Base-by-base conservation (phyloP, 37 sponge, comb jelly and placozoan genomes). In the Ephydatia muelleri region DNA sequence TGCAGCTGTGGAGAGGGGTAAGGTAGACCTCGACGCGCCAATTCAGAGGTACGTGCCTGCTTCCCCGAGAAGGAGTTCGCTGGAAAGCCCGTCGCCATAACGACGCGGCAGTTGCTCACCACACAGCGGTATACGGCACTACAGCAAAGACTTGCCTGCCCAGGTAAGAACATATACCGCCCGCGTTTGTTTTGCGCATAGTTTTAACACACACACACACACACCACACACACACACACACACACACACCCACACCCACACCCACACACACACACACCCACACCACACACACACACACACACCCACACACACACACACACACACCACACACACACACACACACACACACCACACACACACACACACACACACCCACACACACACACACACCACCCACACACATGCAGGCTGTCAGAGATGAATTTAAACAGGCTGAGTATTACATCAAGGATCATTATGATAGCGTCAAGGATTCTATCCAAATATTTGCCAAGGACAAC, bases 111-210 rank as follows among this genome's bases (percentile, higher is more conserved):
- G 70, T 76, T 97, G 16, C 72, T 97, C 70, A 81, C 82, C 95
- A 97, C 86, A 82, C 89, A 65, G 90, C 80, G 93, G 96, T 0
- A 84, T 97, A 5, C 65, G 98, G 19, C 92, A 91, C 80, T 97
- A 97, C 76, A 6, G 65, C 38, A 86, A 87, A 39, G 34, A 71
- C 29, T 23, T 43, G 43, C 43, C 3, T 43, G 43, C 6, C 43
- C 43, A 6, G 3, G 43, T 43, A 43, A 3, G 43, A 43, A 9
- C 3, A 43, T 43, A 43, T 43, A 43, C 57, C 16, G 57, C n/a
- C n/a, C n/a, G n/a, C n/a, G n/a, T n/a, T n/a, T n/a, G n/a, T n/a
- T n/a, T n/a, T n/a, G n/a, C n/a, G n/a, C n/a, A n/a, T n/a, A n/a
- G n/a, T n/a, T n/a, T n/a, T n/a, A n/a, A n/a, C n/a, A n/a, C n/a